Conservation (phyloP, 2,797 vertebrate genomes). For the Tympanoctomys barrerae region DNA sequence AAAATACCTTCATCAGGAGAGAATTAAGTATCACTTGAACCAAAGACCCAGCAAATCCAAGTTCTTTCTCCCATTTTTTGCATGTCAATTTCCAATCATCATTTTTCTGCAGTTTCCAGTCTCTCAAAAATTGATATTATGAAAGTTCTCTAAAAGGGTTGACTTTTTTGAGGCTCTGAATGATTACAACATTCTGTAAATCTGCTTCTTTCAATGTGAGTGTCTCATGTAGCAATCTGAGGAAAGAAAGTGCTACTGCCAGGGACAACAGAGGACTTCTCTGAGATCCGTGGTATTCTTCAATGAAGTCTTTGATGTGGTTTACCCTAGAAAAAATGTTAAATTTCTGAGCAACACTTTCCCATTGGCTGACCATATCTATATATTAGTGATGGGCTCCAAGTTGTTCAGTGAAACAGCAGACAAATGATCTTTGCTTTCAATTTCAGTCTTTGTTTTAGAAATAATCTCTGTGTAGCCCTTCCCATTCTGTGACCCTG, state of each 20-base stretch:
- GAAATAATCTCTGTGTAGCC: not conserved
- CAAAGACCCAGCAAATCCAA: not conserved
- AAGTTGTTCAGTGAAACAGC: not conserved
- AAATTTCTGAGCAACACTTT: not conserved
- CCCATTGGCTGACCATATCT: not conserved
- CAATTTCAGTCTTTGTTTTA: not conserved
- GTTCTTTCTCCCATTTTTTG: not conserved
- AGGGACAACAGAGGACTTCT: slow-evolving; percentile 91
- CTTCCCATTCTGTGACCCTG: not conserved
- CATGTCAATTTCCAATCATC: not conserved
- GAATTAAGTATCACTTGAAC: not conserved
- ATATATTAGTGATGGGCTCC: not conserved
- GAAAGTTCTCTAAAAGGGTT: slow-evolving; percentile 84
- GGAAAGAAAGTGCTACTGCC: slow-evolving; percentile 93
- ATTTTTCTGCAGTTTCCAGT: slow-evolving; percentile 13
- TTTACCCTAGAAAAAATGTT: slow-evolving; percentile 89
- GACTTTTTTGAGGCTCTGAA: slow-evolving; percentile 92
- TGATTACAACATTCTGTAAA: slow-evolving; percentile 93
- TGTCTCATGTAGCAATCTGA: slow-evolving; percentile 90
- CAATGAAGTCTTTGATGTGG: slow-evolving; percentile 94
- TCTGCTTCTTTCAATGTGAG: slow-evolving; percentile 94
- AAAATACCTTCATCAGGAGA: not conserved
- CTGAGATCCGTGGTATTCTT: slow-evolving; percentile 90
- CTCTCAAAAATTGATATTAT: slow-evolving; percentile 58
- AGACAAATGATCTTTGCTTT: not conserved